These are phyloP conservation scores for Rhabdomys pumilio DNA, from an alignment of 2,797 vertebrate species.

Conservation along the genomic window DNA sequence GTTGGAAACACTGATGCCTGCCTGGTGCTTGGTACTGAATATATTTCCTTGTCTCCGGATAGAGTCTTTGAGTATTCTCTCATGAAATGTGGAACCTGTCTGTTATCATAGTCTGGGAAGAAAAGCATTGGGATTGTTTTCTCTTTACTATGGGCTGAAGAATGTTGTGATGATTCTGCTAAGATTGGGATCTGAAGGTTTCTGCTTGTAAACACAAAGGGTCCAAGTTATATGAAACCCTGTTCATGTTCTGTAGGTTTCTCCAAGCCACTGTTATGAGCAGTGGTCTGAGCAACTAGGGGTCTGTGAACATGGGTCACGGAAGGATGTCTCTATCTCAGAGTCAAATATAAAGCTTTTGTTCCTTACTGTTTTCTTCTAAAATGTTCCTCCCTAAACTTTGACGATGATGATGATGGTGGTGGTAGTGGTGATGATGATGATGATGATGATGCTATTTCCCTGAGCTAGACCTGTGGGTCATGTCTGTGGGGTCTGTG, in stretches of 20 bases:
- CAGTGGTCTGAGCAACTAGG: neutral
- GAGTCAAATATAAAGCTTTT: constrained; percentile 39
- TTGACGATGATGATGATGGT: neutral
- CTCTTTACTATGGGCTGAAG: neutral
- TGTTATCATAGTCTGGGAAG: neutral
- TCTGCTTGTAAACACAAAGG: neutral
- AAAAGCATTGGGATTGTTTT: neutral
- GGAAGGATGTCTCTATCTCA: neutral
- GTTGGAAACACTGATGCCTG: neutral
- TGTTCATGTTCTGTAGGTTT: neutral
- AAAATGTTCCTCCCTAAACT: neutral
- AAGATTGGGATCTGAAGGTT: neutral
- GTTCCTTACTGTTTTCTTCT: neutral
- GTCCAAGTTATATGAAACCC: neutral
- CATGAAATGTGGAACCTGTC: constrained; percentile 22
- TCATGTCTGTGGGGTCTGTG: neutral
- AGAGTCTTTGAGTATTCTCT: neutral
- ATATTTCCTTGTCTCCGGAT: constrained; percentile 13
- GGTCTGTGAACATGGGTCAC: neutral
- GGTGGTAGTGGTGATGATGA: neutral
- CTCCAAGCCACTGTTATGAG: neutral
- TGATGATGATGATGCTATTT: neutral
- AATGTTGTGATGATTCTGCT: neutral
- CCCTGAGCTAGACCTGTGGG: constrained; percentile 15
- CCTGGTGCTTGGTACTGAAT: neutral